Conservation (phyloP, 2,797 vertebrate species). For the Falco rusticolus region DNA sequence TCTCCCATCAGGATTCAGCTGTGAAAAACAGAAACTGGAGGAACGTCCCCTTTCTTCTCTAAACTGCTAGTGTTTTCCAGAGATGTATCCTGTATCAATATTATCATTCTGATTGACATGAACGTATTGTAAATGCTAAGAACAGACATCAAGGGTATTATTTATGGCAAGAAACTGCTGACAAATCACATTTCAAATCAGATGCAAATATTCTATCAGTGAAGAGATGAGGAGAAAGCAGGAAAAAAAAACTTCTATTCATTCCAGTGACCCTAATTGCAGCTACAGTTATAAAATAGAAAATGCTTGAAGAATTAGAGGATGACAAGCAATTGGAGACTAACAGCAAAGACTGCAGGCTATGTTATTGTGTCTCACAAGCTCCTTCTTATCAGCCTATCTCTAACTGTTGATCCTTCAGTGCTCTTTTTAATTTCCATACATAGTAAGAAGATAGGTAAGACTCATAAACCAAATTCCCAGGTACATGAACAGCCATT, state of each 20-base stretch:
- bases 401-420: neutral
- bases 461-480: neutral
- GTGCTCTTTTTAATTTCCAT: neutral
- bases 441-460: neutral
- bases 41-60: neutral
- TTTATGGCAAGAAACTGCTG: neutral
- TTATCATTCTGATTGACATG: neutral
- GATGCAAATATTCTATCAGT: neutral
- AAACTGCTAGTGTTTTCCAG: neutral
- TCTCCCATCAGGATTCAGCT: neutral
- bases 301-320: neutral
- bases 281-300: neutral
- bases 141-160: neutral
- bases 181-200: neutral
- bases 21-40: neutral
- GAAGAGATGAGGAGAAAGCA: neutral
- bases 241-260: neutral
- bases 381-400: neutral
- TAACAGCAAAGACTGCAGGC: neutral
- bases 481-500: neutral
- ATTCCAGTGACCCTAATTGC: neutral
- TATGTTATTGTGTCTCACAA: neutral
- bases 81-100: neutral
- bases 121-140: neutral
- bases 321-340: neutral